Base-by-base conservation (phyloP, 2,113 vertebrate genomes). In the Cebus imitator region DNA sequence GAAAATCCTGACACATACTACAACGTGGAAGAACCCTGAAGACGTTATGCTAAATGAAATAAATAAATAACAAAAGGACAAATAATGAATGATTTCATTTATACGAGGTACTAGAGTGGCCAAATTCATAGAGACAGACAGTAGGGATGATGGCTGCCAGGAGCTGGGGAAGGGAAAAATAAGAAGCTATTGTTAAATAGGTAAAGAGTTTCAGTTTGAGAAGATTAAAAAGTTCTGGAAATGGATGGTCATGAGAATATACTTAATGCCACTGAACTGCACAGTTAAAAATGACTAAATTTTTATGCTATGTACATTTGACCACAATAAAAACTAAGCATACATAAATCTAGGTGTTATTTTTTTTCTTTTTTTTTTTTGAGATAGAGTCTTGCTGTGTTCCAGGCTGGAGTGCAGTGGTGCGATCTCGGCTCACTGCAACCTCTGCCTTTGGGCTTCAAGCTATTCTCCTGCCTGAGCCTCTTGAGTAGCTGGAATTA, bases 261-360 rank as follows among this genome's bases (percentile, higher is more conserved):
- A 72, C 14, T 58, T 43, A 68, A 58, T 32, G 72, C 18, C 35
- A 75, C 45, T 43, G 14, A 45, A 66, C 4, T 25, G 23, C 18
- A 37, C 18, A 37, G 13, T 83, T 78, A 35, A 58, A 89, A 96
- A 68, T 48, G 48, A 61, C 32, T 80, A 52, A 88, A 72, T 55
- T 92, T 83, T 82, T 87, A 94, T 91, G 23, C 55, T 79, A 84
- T 25, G 37, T 7, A 16, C 50, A 90, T 57, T 95, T 95, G 91
- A 87, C 10, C n/a, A 78, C 40, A 87, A 81, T 35, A 85, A 87
- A 94, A 90, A 48, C n/a, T 11, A 87, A 89, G 40, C 2, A 84
- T 27, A 66, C 4, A 52, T 21, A 76, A 84, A 73, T 12, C 35
- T 58, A 50, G 48, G 48, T 50, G 10, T 12, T 50, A 37, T 50